Evolutionary conservation across 2,797 vertebrate genomes (phyloP).

Genomic region (Distichodus sexfasciatus): DNA sequence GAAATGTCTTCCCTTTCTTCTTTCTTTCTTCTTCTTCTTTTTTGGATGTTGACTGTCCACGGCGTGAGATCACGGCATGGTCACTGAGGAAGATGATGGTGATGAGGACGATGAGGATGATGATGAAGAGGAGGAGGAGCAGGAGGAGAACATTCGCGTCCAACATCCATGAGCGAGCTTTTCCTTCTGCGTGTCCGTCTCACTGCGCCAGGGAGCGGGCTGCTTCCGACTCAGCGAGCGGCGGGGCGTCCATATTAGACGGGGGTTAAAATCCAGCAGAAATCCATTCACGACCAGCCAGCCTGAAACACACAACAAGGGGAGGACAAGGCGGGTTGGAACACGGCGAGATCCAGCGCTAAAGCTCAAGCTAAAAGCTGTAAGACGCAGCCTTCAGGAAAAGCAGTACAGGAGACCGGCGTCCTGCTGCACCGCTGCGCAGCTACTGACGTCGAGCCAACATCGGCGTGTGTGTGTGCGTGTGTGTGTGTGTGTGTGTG

Average conservation of each 20-base stretch:
- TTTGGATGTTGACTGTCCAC: no score
- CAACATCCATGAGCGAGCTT: slow-evolving; percentile 84
- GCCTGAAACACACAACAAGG: slow-evolving; percentile 82
- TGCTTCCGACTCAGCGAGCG: slow-evolving; percentile 86
- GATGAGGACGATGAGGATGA: no score
- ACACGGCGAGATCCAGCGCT: slow-evolving; percentile 64
- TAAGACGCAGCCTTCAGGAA: no score
- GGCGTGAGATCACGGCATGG: slow-evolving; percentile 87
- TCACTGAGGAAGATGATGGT: slow-evolving; percentile 77
- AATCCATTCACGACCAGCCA: slow-evolving; percentile 79
- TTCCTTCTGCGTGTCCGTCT: slow-evolving; percentile 83
- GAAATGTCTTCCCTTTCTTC: slow-evolving; percentile 70
- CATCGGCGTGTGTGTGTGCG: neutral
- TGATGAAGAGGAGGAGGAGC: no score
- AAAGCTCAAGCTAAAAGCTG: no score
- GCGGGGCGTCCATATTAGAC: slow-evolving; percentile 91
- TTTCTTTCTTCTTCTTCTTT: no score
- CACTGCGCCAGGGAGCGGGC: slow-evolving; percentile 68
- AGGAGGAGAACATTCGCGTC: slow-evolving; percentile 75
- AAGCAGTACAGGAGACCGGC: slow-evolving; percentile 61
- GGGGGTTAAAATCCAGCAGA: slow-evolving; percentile 80
- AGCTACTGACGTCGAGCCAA: slow-evolving; percentile 88
- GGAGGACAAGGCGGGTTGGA: slow-evolving; percentile 66
- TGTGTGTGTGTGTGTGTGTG: slow-evolving; percentile 11
- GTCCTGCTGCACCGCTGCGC: slow-evolving; percentile 90